Evolutionary conservation across 2,113 vertebrate species (phyloP).

Genomic region (Hippocampus barbouri): DNA sequence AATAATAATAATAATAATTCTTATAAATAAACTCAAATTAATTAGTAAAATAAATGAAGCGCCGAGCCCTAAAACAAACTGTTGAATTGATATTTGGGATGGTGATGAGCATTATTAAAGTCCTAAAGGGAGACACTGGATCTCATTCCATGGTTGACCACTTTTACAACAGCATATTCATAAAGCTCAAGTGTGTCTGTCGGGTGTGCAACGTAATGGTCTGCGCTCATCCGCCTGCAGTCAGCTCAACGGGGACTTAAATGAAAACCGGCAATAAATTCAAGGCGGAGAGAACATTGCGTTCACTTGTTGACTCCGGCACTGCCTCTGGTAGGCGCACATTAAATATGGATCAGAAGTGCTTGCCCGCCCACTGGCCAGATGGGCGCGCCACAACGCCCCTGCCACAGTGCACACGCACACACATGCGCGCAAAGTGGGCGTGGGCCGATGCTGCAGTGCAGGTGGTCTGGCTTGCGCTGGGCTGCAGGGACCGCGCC

Average conservation of each 20-base stretch:
- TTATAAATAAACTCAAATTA: too few relatives aligned
- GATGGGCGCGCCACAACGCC: not conserved
- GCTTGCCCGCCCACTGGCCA: conserved; percentile 7
- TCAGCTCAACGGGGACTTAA: not conserved
- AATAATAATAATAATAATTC: too few relatives aligned
- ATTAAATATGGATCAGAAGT: conserved; percentile 64
- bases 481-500: conserved; percentile 54
- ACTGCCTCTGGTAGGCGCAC: conserved; percentile 65
- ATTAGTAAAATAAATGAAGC: not conserved
- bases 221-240: not conserved
- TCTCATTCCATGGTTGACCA: not conserved
- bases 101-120: not conserved
- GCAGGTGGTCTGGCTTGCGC: conserved; percentile 40
- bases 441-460: conserved; percentile 56
- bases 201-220: not conserved
- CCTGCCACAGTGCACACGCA: conserved; percentile 2
- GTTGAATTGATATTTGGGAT: not conserved
- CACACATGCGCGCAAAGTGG: conserved; percentile 12
- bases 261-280: conserved; percentile 7
- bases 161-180: not conserved
- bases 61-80: not conserved
- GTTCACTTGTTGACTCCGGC: conserved; percentile 57
- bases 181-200: not conserved
- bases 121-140: not conserved
- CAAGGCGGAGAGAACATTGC: conserved; percentile 22